Evolutionary conservation across 2,797 vertebrate genomes (phyloP), one percentile per base, ranked within the genome.

Genomic region (Sarcophilus harrisii): DNA sequence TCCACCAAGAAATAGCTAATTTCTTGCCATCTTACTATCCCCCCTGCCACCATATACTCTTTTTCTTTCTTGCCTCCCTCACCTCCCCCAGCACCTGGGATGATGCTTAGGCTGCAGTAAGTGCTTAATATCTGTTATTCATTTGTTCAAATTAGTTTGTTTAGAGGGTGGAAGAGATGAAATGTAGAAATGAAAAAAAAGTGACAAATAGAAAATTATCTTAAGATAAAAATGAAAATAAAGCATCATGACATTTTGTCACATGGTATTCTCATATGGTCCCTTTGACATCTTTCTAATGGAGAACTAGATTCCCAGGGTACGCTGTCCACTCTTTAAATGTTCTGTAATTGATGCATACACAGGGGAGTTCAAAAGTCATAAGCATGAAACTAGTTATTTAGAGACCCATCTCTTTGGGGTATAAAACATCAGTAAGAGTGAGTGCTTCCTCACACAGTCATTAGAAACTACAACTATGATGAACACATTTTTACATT

Each of bases 401-500:
- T 97, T 94, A 97, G 93, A 97, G 90, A 73, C 49, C 94, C 58
- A 18, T 95, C 97, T 95, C 87, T 94, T 96, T 54, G 96, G 96
- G 96, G 94, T 93, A 94, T 94, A 95, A 98, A 97, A 90, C 94
- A 94, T 57, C 38, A 97, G 97, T 45, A 16, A 62, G 93, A 90
- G 60, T 73, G 49, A 90, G 38, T 58, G 2, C 93, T 93, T 91
- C 92, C 81, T 97, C 94, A 95, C 91, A 96, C 96, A 97, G 96
- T 96, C 97, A 96, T 96, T 97, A 92, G 97, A 98, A 98, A 97
- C 98, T 97, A 96, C 96, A 97, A 94, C 97, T 98, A 5, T 3
- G 52, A 98, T 92, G 96, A 96, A 98, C 97, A 97, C 98, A 97
- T 98, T 98, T 98, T 98, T 95, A 90, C 45, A 4, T 94, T 96